Evolutionary conservation across 2,888 invertebrate species (phyloP).

Genomic region (Spialia ferax): DNA sequence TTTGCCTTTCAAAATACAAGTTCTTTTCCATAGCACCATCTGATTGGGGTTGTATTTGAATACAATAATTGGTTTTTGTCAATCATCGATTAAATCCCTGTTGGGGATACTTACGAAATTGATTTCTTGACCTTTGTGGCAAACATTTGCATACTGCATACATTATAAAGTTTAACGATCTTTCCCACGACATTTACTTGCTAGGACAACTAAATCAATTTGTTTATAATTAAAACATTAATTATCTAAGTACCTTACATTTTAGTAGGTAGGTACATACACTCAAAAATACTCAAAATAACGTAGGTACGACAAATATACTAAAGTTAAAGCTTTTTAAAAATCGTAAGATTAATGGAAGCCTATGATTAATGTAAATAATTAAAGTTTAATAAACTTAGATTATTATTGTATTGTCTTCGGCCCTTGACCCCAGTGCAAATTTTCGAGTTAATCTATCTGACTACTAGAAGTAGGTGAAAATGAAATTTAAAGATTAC

Average conservation of each 20-base stretch:
- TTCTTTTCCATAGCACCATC: conserved; percentile 26
- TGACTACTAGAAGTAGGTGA: no score
- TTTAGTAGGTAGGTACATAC: no score
- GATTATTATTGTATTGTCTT: no score
- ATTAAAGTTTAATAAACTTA: no score
- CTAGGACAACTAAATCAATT: background rate
- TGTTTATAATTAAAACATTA: background rate
- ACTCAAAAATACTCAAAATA: no score
- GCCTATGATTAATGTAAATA: no score
- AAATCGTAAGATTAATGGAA: no score
- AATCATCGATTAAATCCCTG: conserved; percentile 47
- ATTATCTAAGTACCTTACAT: background rate
- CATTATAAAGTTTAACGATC: conserved; percentile 27
- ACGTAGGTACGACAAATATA: no score
- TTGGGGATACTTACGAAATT: conserved; percentile 30
- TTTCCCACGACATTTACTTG: conserved; percentile 35
- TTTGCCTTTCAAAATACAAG: conserved; percentile 40
- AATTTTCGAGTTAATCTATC: no score
- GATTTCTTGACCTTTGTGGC: conserved; percentile 37
- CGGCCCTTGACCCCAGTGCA: no score
- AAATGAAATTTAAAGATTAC: no score
- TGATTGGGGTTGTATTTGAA: conserved; percentile 55
- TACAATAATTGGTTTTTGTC: conserved; percentile 62
- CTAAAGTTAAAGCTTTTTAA: no score
- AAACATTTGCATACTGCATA: conserved; percentile 33